Conservation (phyloP, 2,888 invertebrate genomes). For the Drosophila flavopinicola region DNA sequence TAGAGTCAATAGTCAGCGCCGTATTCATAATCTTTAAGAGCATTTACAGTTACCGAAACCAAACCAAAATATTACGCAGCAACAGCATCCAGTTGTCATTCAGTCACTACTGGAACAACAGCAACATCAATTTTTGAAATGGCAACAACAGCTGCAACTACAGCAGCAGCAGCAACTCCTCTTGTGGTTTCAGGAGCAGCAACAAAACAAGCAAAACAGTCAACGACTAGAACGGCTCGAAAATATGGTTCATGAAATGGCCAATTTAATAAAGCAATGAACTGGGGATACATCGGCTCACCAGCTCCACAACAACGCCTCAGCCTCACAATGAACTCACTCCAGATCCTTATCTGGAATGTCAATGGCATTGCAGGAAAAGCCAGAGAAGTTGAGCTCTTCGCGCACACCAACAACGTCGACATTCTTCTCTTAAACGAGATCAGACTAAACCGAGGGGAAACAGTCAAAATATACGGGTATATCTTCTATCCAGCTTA, state of each 20-base stretch:
- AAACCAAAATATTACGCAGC: too few species aligned
- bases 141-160: slow-evolving; percentile 1
- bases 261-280: slow-evolving; percentile 7
- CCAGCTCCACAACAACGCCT: slow-evolving; percentile 1
- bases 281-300: not conserved
- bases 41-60: too few species aligned
- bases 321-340: slow-evolving; percentile 10
- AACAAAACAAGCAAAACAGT: slow-evolving; percentile 3
- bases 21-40: too few species aligned
- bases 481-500: slow-evolving; percentile 16
- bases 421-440: slow-evolving; percentile 14
- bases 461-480: slow-evolving; percentile 6
- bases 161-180: slow-evolving; percentile 13
- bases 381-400: slow-evolving; percentile 15
- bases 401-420: slow-evolving; percentile 15
- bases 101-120: too few species aligned
- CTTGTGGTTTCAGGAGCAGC: slow-evolving; percentile 10
- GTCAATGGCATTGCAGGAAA: slow-evolving; percentile 17
- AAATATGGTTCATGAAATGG: slow-evolving; percentile 8
- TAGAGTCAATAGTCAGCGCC: too few species aligned
- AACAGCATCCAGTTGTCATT: too few species aligned
- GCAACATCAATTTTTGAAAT: not conserved
- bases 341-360: slow-evolving; percentile 25
- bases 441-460: slow-evolving; percentile 3
- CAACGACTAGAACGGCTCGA: slow-evolving; percentile 12